Evolutionary conservation across 2,113 vertebrate genomes (phyloP), one percentile per base, ranked within the genome.

Genomic region (Acanthochromis polyacanthus): DNA sequence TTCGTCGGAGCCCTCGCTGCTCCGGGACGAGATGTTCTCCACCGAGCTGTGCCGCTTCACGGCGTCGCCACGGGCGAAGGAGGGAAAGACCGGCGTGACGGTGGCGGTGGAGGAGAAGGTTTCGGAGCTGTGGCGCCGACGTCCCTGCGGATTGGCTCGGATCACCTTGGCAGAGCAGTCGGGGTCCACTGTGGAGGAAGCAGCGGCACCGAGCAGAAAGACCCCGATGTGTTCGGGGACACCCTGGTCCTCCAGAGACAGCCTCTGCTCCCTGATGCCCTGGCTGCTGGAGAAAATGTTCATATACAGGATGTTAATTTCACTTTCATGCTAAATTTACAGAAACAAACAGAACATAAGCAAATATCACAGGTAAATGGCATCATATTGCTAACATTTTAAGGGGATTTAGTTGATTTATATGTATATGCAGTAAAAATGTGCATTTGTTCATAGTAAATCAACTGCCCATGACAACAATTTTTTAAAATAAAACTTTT

Each of bases 91-190:
- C 0, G 98, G 97, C 19, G 97, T 98, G 83, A 99, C 98, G 0
- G 97, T 98, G 82, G 98, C 96, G 23, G 97, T 99, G 51, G 98
- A 98, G 23, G 97, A 97, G 88, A 99, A 99, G 15, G 98, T 99
- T 89, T 99, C 98, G 0, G 98, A 99, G 87, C 98, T 99, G 94
- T 99, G 98, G 67, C 98, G 96, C 83, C 98, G 95, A 0, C 98
- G 96, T 6, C 98, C 98, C 91, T 98, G 97, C 0, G 96, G 96
- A 71, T 99, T 95, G 0, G 96, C 97, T 8, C 97, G 95, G 83
- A 99, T 97, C 69, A 98, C 96, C 89, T 99, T 99, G 68, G 97
- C 98, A 0, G 97, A 96, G n/a, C 94, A 89, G 91, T 98, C 95
- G 0, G 98, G 98, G 86, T 98, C 96, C 4, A 95, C 88, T 0